A percentile compares a stretch with the other conserved stretches of the same genome.
Conservation (phyloP, 1,140 invertebrate genomes). For the Ostrea denselamellosa region DNA sequence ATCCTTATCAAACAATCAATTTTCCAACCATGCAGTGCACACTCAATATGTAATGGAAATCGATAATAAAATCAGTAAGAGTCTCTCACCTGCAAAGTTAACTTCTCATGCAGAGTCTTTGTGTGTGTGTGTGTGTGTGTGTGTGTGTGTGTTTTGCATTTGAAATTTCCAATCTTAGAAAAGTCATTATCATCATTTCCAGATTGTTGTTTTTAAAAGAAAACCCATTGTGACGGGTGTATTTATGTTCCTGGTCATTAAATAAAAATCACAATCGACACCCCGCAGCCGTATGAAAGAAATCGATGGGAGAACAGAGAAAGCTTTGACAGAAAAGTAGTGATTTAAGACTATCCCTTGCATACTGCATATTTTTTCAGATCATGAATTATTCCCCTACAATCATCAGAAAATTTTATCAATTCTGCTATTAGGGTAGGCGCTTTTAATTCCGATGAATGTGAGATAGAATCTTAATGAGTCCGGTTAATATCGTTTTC, state of each 20-base stretch:
- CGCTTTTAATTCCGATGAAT: constrained; percentile 7
- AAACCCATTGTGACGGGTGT: background rate
- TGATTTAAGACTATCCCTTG: background rate
- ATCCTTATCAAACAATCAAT: too few species aligned
- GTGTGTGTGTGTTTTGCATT: background rate
- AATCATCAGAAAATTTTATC: background rate
- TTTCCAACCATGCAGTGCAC: too few species aligned
- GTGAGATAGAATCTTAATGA: background rate
- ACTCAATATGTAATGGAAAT: too few species aligned
- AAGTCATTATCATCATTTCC: background rate
- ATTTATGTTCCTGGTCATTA: background rate
- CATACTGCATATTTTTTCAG: background rate
- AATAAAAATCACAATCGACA: constrained; percentile 14
- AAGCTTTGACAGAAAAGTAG: background rate
- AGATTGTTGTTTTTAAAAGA: background rate
- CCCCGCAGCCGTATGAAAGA: background rate
- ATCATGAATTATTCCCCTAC: background rate
- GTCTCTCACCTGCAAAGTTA: too few species aligned
- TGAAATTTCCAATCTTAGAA: background rate
- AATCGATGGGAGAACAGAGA: background rate
- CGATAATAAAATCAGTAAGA: too few species aligned
- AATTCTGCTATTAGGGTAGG: background rate
- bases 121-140: background rate
- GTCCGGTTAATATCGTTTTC: background rate
- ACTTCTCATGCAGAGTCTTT: too few species aligned